Conservation (phyloP, 2,797 vertebrate genomes). For the Nannoperca australis region DNA sequence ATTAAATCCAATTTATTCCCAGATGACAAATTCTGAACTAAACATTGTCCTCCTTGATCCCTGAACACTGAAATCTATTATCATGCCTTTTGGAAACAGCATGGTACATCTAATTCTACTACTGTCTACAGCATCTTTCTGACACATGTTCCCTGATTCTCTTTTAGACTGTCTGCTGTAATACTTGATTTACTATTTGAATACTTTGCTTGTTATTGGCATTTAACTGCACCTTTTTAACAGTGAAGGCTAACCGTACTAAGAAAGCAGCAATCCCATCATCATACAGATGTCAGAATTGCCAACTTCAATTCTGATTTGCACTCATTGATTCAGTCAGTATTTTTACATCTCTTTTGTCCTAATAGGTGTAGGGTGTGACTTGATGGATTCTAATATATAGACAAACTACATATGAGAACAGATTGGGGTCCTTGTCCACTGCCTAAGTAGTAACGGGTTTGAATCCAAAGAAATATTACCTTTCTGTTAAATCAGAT, state of each 20-base stretch:
- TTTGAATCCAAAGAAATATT: constrained; percentile 60
- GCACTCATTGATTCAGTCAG: constrained; percentile 54
- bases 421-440: constrained; percentile 14
- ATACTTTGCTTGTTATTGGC: constrained; percentile 47
- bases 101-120: constrained; percentile 25
- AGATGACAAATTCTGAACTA: constrained; percentile 41
- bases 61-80: constrained; percentile 23
- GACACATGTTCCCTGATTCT: constrained; percentile 53
- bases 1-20: constrained; percentile 64
- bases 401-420: constrained; percentile 35
- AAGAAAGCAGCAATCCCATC: constrained; percentile 28
- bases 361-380: constrained; percentile 43
- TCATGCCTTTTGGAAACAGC: constrained; percentile 22
- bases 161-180: constrained; percentile 41
- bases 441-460: constrained; percentile 35
- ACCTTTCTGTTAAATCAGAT: constrained; percentile 9
- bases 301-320: constrained; percentile 28
- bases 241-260: constrained; percentile 22
- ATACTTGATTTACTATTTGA: constrained; percentile 32
- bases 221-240: constrained; percentile 36
- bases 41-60: constrained; percentile 52
- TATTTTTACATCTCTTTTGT: constrained; percentile 59
- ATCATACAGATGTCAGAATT: constrained; percentile 21
- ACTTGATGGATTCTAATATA: constrained; percentile 47
- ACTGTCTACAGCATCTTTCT: constrained; percentile 27